Evolutionary conservation across 2,888 invertebrate genomes (phyloP).

Genomic region (Drosophila austrosaltans): DNA sequence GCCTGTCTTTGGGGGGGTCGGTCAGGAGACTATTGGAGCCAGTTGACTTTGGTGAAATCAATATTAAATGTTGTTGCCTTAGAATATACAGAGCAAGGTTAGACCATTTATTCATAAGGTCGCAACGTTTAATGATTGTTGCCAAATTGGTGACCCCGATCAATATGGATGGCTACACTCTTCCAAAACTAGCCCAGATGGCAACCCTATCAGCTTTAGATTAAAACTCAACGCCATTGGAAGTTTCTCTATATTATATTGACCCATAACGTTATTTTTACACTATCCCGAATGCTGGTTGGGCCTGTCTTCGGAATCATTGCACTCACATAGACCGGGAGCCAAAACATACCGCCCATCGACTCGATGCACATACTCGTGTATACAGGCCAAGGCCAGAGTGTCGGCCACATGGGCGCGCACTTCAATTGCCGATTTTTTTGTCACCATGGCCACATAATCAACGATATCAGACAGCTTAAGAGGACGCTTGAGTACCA

Average conservation of each 20-base stretch:
- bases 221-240: not conserved
- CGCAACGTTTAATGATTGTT: too few species aligned
- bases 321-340: not conserved
- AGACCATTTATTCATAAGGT: too few species aligned
- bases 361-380: slow-evolving; percentile 23
- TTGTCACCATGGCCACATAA: slow-evolving; percentile 19
- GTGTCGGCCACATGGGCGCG: slow-evolving; percentile 15
- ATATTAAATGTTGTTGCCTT: too few species aligned
- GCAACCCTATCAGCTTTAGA: not conserved
- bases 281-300: not conserved
- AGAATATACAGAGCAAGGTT: too few species aligned
- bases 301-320: not conserved
- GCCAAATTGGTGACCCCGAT: too few species aligned
- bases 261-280: not conserved
- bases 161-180: too few species aligned
- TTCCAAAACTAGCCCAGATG: too few species aligned
- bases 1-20: not conserved
- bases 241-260: not conserved
- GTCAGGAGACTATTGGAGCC: not conserved
- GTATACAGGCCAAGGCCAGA: slow-evolving; percentile 11
- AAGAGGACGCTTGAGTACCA: slow-evolving; percentile 18
- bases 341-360: slow-evolving; percentile 15
- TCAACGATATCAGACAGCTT: slow-evolving; percentile 22
- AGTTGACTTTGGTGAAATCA: too few species aligned
- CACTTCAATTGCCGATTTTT: slow-evolving; percentile 4